Evolutionary conservation across 1,140 invertebrate genomes (phyloP).

Genomic region (Physella acuta): DNA sequence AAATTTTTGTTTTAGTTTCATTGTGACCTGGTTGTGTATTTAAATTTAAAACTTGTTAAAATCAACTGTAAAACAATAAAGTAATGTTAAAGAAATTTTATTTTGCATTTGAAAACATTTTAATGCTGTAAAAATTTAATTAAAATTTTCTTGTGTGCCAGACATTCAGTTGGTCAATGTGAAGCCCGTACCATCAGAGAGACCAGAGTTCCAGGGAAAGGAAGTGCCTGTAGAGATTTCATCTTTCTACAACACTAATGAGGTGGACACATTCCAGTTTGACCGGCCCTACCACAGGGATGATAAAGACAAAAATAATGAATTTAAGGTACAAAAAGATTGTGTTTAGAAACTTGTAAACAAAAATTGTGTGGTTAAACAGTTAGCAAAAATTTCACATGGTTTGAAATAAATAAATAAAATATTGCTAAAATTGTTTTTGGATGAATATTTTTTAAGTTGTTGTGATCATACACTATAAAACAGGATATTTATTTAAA

Average conservation of each 20-base stretch:
- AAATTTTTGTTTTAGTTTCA: too few relatives aligned
- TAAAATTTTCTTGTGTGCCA: constrained; percentile 28
- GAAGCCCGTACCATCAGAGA: constrained; percentile 41
- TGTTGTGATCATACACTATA: too few relatives aligned
- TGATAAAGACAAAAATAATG: constrained; percentile 49
- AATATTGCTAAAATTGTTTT: too few relatives aligned
- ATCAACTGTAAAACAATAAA: too few relatives aligned
- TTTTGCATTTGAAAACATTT: too few relatives aligned
- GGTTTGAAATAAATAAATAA: neutral
- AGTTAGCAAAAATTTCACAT: neutral
- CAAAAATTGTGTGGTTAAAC: neutral
- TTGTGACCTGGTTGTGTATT: too few relatives aligned
- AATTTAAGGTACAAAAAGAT: constrained; percentile 46
- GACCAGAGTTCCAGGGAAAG: constrained; percentile 37
- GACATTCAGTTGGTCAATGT: constrained; percentile 54
- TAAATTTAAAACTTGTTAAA: too few relatives aligned
- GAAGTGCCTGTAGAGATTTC: constrained; percentile 43
- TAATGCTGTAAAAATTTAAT: too few relatives aligned
- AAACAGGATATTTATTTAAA: too few relatives aligned
- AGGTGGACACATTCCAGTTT: constrained; percentile 54
- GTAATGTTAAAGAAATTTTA: too few relatives aligned
- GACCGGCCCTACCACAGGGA: constrained; percentile 51
- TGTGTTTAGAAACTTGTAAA: neutral
- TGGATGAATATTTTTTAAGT: too few relatives aligned
- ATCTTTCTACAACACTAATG: constrained; percentile 50